Conservation (phyloP, 2,888 invertebrate species). For the Dryococelus australis region DNA sequence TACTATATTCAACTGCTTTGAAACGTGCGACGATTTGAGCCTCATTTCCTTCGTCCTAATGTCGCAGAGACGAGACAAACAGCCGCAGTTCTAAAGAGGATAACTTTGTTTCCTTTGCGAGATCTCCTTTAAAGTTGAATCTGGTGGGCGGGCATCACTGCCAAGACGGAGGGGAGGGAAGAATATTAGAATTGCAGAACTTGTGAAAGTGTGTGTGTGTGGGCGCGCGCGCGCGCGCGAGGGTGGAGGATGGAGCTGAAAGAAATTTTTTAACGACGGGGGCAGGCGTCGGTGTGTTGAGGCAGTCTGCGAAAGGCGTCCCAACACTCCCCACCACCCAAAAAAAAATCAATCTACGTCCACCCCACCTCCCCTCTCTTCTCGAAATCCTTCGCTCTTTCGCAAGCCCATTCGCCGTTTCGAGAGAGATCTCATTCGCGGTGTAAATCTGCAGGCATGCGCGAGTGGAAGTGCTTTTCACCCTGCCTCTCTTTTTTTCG, state of each 20-base stretch:
- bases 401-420: background rate
- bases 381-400: too few relatives aligned
- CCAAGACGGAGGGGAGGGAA: background rate
- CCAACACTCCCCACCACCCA: background rate
- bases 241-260: background rate
- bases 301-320: background rate
- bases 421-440: background rate
- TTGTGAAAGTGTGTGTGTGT: background rate
- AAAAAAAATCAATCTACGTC: background rate
- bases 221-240: background rate
- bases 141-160: background rate
- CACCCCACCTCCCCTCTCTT: background rate
- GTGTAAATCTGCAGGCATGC: background rate
- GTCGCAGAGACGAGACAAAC: too few relatives aligned
- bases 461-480: background rate
- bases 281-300: background rate
- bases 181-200: conserved; percentile 16
- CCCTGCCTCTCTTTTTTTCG: background rate
- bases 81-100: too few relatives aligned
- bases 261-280: background rate
- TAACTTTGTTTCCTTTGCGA: background rate
- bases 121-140: conserved; percentile 5
- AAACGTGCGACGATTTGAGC: too few relatives aligned
- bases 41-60: too few relatives aligned
- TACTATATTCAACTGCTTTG: too few relatives aligned